A percentile compares a stretch with the other conserved stretches of the same genome.
Evolutionary conservation across 2,797 vertebrate genomes (phyloP).

Genomic region (Enteromius radiatus): DNA sequence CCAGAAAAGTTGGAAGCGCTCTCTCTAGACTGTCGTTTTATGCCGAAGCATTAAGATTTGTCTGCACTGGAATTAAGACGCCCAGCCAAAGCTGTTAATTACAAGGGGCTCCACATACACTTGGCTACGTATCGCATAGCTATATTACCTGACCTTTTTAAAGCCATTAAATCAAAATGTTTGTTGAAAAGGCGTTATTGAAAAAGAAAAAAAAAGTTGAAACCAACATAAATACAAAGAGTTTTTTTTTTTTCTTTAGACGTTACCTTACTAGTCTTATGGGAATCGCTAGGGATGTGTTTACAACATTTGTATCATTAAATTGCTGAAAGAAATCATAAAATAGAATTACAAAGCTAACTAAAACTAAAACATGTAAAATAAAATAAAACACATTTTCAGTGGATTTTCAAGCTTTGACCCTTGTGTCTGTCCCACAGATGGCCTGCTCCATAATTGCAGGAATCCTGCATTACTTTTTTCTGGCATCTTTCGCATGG

Average conservation of each 20-base stretch:
- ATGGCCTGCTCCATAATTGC: constrained; percentile 97
- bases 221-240: not conserved
- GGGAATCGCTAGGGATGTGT: too few relatives aligned
- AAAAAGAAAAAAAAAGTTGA: not conserved
- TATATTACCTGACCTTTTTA: not conserved
- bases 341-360: not conserved
- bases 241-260: not conserved
- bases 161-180: constrained; percentile 19
- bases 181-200: constrained; percentile 2
- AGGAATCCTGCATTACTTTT: constrained; percentile 98
- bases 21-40: constrained; percentile 7
- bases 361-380: not conserved
- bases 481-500: constrained; percentile 98
- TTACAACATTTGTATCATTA: too few relatives aligned
- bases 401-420: constrained; percentile 26
- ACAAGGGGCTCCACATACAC: not conserved
- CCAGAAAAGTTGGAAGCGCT: constrained; percentile 23
- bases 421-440: constrained; percentile 73
- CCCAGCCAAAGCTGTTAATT: not conserved
- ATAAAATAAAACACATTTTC: constrained; percentile 9
- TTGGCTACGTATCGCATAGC: not conserved
- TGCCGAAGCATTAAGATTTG: constrained; percentile 15
- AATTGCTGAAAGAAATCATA: not conserved
- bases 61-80: constrained; percentile 11
- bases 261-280: not conserved